Conservation (phyloP, 2,113 vertebrate species). For the Rhinopomastus cyanomelas region DNA sequence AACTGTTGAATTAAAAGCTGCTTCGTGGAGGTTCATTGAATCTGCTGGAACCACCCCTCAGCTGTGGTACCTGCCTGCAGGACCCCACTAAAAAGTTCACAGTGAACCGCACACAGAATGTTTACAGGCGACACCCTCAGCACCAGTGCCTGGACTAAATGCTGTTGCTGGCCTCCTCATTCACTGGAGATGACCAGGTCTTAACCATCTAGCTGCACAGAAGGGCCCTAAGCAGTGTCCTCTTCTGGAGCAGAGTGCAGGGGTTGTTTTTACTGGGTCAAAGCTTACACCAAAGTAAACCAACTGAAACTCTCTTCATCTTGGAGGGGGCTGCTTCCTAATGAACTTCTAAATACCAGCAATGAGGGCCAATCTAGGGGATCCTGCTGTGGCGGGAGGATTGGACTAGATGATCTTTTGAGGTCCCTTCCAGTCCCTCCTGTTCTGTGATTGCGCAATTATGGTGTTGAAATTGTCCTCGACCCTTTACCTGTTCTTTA, state of each 20-base stretch:
- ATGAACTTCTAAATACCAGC: background rate
- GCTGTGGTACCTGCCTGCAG: background rate
- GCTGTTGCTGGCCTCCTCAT: background rate
- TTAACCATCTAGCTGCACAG: rapidly evolving
- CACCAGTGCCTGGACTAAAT: background rate
- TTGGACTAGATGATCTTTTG: too few species aligned
- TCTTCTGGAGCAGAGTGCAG: background rate
- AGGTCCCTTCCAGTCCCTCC: too few species aligned
- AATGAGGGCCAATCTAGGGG: background rate
- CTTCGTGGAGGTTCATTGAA: background rate
- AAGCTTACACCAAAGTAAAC: background rate
- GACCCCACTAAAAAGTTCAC: too few species aligned
- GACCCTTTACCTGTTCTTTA: too few species aligned
- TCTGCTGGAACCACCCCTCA: background rate
- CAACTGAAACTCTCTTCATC: background rate
- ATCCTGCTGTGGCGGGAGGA: too few species aligned
- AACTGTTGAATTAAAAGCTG: constrained; percentile 13
- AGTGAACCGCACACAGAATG: too few species aligned
- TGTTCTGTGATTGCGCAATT: too few species aligned
- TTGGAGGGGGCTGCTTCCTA: background rate
- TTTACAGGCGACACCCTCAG: too few species aligned
- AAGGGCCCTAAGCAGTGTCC: background rate
- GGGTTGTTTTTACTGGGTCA: background rate
- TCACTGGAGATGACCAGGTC: background rate
- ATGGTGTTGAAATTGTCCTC: too few species aligned